Evolutionary conservation across 2,797 vertebrate genomes (phyloP), one percentile per base, ranked within the genome.

Genomic region (Presbytis comata): DNA sequence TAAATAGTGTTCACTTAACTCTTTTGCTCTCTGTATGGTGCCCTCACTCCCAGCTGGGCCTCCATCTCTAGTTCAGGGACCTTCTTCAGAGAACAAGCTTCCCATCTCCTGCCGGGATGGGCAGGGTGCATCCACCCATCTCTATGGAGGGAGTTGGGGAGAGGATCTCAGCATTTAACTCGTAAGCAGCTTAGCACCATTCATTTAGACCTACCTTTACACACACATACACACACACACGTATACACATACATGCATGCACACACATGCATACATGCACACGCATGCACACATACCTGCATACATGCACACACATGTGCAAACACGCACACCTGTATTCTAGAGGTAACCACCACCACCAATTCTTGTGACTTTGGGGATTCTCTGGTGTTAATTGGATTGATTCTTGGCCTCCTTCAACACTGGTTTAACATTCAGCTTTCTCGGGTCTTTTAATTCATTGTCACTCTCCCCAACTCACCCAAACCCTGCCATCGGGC

Each of bases 241-340:
- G 33, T 9, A n/a, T 9, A 24, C 10, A 46, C 8, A 46, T 13
- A 74, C n/a, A 21, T 9, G 8, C 26, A 16, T 13, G 26, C 10
- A 10, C 21, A 21, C 33, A 2, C 6, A 13, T 36, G 36, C 59
- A 44, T 11, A 36, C 33, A 75, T 16, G 48, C 41, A 41, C 22
- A n/a, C 24, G 10, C 11, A n/a, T 5, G 26, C 19, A 61, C 41
- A 28, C 4, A 21, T 0, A 9, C 33, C 17, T 28, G 19, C 7
- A 67, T 19, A 39, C 67, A 36, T 2, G 9, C 8, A 11, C 36
- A 22, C 36, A 72, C 21, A 39, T 3, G 19, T 21, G 17, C 46
- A n/a, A 19, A n/a, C 41, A 30, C 30, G 39, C 24, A 36, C 0
- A 14, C 53, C 5, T 33, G 17, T 41, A 22, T 91, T 81, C 33